A percentile compares a stretch with the other conserved stretches of the same genome.
Conservation (phyloP, 2,113 vertebrate species). For the Labeo rohita region DNA sequence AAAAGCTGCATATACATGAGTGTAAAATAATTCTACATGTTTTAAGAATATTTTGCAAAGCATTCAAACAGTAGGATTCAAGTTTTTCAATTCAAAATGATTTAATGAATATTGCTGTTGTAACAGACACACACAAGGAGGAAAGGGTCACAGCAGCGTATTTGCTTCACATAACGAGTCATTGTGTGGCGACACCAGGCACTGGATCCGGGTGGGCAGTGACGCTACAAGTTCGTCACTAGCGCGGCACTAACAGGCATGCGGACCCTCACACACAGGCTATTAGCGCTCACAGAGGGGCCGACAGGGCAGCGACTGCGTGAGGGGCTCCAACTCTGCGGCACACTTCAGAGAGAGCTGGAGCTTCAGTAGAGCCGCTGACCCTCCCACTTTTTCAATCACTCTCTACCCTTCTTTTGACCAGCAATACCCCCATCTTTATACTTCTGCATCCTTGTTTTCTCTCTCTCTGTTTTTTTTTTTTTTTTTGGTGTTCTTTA, state of each 20-base stretch:
- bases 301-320: neutral
- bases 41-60: neutral
- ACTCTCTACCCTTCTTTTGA: neutral
- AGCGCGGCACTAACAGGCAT: constrained; percentile 14
- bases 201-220: neutral
- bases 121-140: constrained; percentile 1
- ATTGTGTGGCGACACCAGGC: neutral
- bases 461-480: neutral
- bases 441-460: neutral
- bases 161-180: constrained; percentile 57
- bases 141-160: neutral
- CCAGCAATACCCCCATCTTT: neutral
- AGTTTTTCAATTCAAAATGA: constrained; percentile 6
- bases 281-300: neutral
- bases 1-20: neutral
- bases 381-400: neutral
- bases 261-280: neutral
- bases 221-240: neutral
- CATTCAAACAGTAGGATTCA: neutral
- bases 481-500: neutral
- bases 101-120: neutral
- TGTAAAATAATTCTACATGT: neutral
- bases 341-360: neutral
- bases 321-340: constrained; percentile 9
- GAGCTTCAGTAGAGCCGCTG: neutral